These are phyloP conservation scores for Drosophila multiciliata DNA, from an alignment of 2,888 invertebrate species.

Conservation along the genomic window DNA sequence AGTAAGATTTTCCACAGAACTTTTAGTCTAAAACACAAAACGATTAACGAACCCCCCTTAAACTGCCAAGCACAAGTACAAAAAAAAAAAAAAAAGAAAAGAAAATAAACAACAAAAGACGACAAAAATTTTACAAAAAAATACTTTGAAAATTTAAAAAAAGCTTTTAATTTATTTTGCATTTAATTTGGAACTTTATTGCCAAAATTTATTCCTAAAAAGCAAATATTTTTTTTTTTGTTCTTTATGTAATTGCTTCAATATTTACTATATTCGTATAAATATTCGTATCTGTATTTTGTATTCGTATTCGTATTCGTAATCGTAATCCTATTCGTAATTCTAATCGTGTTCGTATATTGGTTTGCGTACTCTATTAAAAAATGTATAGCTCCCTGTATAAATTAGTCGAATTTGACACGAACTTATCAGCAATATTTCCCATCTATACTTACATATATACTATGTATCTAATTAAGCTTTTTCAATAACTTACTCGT, in stretches of 20 bases:
- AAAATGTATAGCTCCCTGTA: slow-evolving; percentile 35
- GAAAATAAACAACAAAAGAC: slow-evolving; percentile 16
- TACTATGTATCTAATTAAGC: slow-evolving; percentile 35
- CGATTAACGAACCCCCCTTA: slow-evolving; percentile 38
- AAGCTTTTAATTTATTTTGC: slow-evolving; percentile 54
- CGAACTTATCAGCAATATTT: slow-evolving; percentile 7
- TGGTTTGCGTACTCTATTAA: slow-evolving; percentile 46
- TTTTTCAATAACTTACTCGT: slow-evolving; percentile 42
- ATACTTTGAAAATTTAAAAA: slow-evolving; percentile 7
- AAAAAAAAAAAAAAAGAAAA: slow-evolving; percentile 14
- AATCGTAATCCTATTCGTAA: slow-evolving; percentile 29
- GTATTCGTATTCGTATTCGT: slow-evolving; percentile 24
- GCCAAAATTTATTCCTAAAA: slow-evolving; percentile 58
- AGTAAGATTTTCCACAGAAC: slow-evolving; percentile 90
- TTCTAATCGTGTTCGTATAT: slow-evolving; percentile 37
- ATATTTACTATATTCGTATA: slow-evolving; percentile 44
- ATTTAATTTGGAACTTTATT: slow-evolving; percentile 57
- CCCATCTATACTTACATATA: slow-evolving; percentile 23
- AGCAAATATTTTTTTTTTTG: slow-evolving; percentile 29
- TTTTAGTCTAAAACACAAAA: slow-evolving; percentile 59
- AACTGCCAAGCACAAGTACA: slow-evolving; percentile 23
- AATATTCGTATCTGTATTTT: slow-evolving; percentile 19
- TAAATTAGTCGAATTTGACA: slow-evolving; percentile 33
- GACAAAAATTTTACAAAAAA: slow-evolving; percentile 23
- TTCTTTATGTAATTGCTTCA: slow-evolving; percentile 45